phyloP scores from a whole-genome alignment of 2,888 invertebrate genomes.

The Choreutis nemorana region DNA sequence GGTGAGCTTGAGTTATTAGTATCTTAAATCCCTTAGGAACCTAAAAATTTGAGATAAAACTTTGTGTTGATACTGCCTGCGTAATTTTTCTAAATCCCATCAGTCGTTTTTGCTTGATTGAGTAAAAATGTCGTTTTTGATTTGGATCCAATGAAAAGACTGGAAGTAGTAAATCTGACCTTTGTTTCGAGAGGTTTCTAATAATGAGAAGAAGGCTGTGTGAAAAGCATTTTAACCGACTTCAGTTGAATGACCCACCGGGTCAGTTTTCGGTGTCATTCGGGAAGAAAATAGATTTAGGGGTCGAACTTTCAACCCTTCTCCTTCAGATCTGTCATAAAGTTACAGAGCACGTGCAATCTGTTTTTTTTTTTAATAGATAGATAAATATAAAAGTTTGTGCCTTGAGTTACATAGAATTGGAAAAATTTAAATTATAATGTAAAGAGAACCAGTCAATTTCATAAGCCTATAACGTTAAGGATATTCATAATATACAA shows the following conservation, averaged over 20 bases:
- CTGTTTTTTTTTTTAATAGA: too few species aligned
- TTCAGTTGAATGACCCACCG: constrained; percentile 13
- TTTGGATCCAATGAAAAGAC: constrained; percentile 10
- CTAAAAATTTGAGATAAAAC: too few species aligned
- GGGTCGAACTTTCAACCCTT: constrained; percentile 10
- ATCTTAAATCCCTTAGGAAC: too few species aligned
- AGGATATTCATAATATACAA: constrained; percentile 24
- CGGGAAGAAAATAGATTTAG: too few species aligned
- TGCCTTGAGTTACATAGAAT: constrained; percentile 39
- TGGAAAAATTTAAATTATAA: constrained; percentile 34
- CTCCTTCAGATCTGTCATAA: constrained; percentile 9
- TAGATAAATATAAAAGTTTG: constrained; percentile 36
- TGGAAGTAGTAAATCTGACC: constrained; percentile 15
- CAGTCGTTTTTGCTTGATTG: too few species aligned
- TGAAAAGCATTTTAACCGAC: constrained; percentile 47
- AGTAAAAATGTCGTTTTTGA: constrained; percentile 9
- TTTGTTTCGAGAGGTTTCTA: constrained; percentile 13
- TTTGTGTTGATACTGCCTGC: too few species aligned
- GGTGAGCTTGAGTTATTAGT: too few species aligned
- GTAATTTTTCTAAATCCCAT: too few species aligned
- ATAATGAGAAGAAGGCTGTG: constrained; percentile 46
- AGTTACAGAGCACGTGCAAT: not conserved
- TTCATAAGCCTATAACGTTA: constrained; percentile 49
- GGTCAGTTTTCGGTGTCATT: too few species aligned
- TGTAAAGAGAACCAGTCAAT: constrained; percentile 49